These are phyloP conservation scores for Drosophila sp. DNA, from an alignment of 1,140 invertebrate species.

Conservation along the genomic window DNA sequence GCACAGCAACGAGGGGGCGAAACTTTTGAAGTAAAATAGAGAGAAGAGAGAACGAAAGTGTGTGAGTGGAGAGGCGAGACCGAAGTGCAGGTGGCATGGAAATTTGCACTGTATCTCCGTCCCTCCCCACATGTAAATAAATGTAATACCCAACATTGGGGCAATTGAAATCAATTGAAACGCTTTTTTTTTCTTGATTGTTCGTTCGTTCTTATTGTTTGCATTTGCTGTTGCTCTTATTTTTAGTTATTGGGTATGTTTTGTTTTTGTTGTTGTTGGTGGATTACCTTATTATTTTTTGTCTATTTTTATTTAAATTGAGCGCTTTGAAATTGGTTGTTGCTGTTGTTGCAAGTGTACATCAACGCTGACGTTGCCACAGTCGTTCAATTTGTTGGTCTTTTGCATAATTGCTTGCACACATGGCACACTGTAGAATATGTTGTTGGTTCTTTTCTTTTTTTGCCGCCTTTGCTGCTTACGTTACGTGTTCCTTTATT, in stretches of 20 bases:
- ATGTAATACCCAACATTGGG: constrained; percentile 64
- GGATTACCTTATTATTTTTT: constrained; percentile 61
- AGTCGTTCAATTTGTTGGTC: constrained; percentile 64
- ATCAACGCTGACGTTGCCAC: constrained; percentile 56
- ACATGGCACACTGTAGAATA: constrained; percentile 56
- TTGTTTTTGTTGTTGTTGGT: constrained; percentile 51
- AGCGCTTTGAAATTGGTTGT: constrained; percentile 50
- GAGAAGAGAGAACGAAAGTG: constrained; percentile 12
- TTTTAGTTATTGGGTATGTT: constrained; percentile 39
- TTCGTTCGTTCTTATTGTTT: constrained; percentile 1
- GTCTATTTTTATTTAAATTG: constrained; percentile 69
- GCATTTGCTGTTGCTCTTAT: constrained; percentile 26
- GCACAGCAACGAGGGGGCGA: constrained; percentile 55
- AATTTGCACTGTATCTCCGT: constrained; percentile 32
- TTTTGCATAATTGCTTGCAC: constrained; percentile 74
- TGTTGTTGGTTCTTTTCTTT: constrained; percentile 37
- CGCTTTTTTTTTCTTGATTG: constrained; percentile 48
- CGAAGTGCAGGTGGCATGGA: constrained; percentile 44
- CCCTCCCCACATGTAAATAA: constrained; percentile 49
- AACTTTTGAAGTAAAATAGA: constrained; percentile 60
- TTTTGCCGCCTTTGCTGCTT: constrained; percentile 59
- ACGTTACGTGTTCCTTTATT: constrained; percentile 62
- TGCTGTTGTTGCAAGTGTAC: constrained; percentile 58
- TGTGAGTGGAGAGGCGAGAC: constrained; percentile 21
- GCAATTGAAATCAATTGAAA: constrained; percentile 79